Evolutionary conservation across 2,888 invertebrate genomes (phyloP), one percentile per base, ranked within the genome.

Genomic region (Pedicia rivosa): DNA sequence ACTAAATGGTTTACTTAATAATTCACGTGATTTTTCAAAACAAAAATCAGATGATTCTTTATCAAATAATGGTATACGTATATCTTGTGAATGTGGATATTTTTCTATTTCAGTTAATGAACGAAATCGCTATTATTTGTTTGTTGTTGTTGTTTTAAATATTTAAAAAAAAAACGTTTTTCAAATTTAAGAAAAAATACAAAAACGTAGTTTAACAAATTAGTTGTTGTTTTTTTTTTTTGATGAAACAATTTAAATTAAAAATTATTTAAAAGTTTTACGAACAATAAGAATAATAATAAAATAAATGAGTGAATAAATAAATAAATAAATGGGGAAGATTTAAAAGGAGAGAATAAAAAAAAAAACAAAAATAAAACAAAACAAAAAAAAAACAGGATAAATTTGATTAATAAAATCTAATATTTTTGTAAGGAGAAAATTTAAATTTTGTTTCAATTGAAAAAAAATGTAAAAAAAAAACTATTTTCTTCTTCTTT

Each of bases 1-100:
- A 29, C 51, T 53, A 32, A 61, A 44, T 2, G 75, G 74, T 35
- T 73, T 70, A 25, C 72, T 70, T 3, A 78, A 57, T 10, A 78
- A 59, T 52, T 78, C 77, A 5, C 76, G 69, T 0, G 78, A 78
- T 49, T 75, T 75, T 25, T 77, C 75, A 49, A 78, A 78, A 51
- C 74, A 76, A 51, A 76, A 77, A 54, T 78, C 78, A 0, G 76
- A 75, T 9, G 73, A 74, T n/a, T 75, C 74, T 53, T 74, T 74
- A 54, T 78, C 78, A 68, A 77, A 78, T 12, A 77, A 57, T 2
- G 77, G 77, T 32, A 78, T 62, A 42, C 72, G 65, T 38, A 70
- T 56, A 39, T 62, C 59, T n/a, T n/a, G n/a, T 31, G 55, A 49
- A 40, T 55, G 56, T 35, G 64, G 58, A 35, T 50, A 53, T 39